A percentile compares a stretch with the other conserved stretches of the same genome.
phyloP scores from a whole-genome alignment of 2,888 invertebrate species.

The Diabrotica balteata region DNA sequence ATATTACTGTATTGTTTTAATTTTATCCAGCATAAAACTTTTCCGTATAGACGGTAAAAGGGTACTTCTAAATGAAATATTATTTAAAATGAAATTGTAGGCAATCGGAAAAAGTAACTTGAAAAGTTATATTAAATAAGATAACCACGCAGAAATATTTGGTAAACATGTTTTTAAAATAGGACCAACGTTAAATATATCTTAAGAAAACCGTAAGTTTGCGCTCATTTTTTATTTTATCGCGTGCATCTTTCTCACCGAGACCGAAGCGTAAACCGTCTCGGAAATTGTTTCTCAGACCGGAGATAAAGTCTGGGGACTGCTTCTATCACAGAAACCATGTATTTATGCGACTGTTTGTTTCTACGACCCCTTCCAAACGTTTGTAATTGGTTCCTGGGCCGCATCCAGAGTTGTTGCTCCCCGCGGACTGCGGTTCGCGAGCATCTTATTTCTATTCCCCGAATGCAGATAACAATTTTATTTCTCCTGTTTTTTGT shows the following conservation, averaged over 20 bases:
- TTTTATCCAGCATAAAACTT: too few species aligned
- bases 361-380: conserved; percentile 47
- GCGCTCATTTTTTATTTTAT: background rate
- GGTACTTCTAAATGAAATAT: too few species aligned
- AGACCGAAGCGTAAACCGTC: conserved; percentile 3
- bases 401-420: conserved; percentile 49
- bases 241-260: background rate
- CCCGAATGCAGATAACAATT: conserved; percentile 46
- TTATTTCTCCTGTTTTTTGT: conserved; percentile 37
- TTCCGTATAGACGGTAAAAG: too few species aligned
- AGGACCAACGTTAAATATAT: too few species aligned
- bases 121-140: too few species aligned
- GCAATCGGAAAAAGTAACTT: too few species aligned
- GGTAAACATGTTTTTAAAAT: too few species aligned
- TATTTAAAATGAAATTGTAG: too few species aligned
- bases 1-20: too few species aligned
- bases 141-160: too few species aligned
- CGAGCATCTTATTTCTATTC: conserved; percentile 46
- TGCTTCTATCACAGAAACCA: conserved; percentile 44
- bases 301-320: conserved; percentile 36
- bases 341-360: conserved; percentile 55
- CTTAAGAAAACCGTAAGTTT: too few species aligned
- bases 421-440: conserved; percentile 47
- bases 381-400: conserved; percentile 53
- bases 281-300: conserved; percentile 21